Percentiles rank a stretch among this genome's conserved stretches.
Evolutionary conservation across 1,140 invertebrate genomes (phyloP).

Genomic region (Euwallacea similis): DNA sequence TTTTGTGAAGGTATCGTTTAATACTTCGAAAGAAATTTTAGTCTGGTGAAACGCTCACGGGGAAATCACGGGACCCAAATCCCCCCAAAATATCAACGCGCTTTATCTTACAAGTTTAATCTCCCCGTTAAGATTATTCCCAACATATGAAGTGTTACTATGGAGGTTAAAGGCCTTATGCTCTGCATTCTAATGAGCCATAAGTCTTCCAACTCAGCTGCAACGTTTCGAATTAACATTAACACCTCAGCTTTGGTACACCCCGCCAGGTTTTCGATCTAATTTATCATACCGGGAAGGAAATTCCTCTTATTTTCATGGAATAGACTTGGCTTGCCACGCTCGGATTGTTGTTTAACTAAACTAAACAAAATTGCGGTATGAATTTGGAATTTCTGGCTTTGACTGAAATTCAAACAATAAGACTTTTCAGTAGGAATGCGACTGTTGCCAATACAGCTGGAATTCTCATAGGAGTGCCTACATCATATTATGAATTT

Average conservation of each 20-base stretch:
- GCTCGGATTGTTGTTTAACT: too few relatives aligned
- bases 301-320: too few relatives aligned
- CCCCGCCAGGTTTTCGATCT: too few relatives aligned
- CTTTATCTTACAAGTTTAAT: background rate
- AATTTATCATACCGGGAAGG: too few relatives aligned
- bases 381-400: too few relatives aligned
- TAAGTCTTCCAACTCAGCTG: background rate
- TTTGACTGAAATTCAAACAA: too few relatives aligned
- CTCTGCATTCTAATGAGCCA: conserved; percentile 8
- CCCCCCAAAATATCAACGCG: background rate
- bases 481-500: too few relatives aligned
- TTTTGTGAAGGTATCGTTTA: background rate
- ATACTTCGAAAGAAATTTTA: background rate
- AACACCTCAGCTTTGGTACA: background rate
- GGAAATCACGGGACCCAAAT: background rate
- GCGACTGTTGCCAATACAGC: too few relatives aligned
- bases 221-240: background rate
- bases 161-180: background rate
- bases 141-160: conserved; percentile 11
- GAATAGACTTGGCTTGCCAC: too few relatives aligned
- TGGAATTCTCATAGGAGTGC: too few relatives aligned
- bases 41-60: background rate
- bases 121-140: conserved; percentile 1
- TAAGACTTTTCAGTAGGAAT: too few relatives aligned
- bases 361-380: too few relatives aligned